Base-by-base conservation (phyloP, 1,140 invertebrate species). In the Cydia fagiglandana region DNA sequence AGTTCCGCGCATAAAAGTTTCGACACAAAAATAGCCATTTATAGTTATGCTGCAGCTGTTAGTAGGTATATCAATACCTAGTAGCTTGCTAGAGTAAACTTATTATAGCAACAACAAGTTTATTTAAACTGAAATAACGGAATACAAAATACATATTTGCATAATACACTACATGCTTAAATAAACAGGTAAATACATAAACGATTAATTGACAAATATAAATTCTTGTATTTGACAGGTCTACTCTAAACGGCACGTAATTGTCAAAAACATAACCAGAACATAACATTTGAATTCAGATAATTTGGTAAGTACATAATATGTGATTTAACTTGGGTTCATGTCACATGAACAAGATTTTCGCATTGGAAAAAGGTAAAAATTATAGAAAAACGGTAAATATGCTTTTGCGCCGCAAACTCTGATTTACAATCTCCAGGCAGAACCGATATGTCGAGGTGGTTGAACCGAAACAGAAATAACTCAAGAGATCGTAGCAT, bases 401-500 rank as follows among this genome's bases (percentile, higher is more conserved):
- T 34, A 34, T 66, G 13, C 64, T 34, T 15, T 30, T n/a, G 13
- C 12, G 64, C 64, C 30, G 66, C 30, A 41, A 70, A 38, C 66
- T 38, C 66, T 41, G 73, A 77, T 73, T 68, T 81, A 75, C 76
- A 76, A 79, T 85, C 76, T 80, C 76, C 45, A 76, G 83, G 81
- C 82, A 84, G 84, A 88, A 81, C 76, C 79, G 79, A 77, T 76
- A 74, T 77, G 76, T 80, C 76, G 83, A 85, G 88, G 86, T 90
- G 83, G 85, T 81, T 91, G 88, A 91, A 91, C 88, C 79, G 34
- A 28, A 80, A 84, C 84, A 79, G 79, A 91, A 91, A 91, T 91
- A 91, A 85, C 82, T 81, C 80, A 81, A 84, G 79, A 83, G 75
- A 81, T 84, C 78, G 82, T 78, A 84, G 79, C 81, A 82, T 76